Evolutionary conservation across 2,888 invertebrate genomes (phyloP).

Genomic region (Sympetrum striolatum): DNA sequence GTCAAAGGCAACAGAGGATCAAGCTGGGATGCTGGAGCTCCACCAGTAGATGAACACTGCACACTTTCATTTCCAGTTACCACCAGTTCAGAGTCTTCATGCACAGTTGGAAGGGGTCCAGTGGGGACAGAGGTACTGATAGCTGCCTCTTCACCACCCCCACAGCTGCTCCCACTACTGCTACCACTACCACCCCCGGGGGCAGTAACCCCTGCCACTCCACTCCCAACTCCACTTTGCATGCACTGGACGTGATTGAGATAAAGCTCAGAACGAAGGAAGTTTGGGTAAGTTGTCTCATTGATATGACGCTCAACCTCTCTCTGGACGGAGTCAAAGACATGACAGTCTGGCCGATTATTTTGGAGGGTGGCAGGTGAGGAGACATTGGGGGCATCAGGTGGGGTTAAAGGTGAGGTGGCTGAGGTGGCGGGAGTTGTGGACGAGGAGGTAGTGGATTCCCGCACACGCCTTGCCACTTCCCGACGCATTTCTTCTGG

Average conservation of each 20-base stretch:
- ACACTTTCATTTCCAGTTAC: conserved; percentile 51
- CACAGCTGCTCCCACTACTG: conserved; percentile 52
- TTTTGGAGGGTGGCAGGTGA: conserved; percentile 15
- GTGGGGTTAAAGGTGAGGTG: conserved; percentile 25
- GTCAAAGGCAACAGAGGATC: conserved; percentile 70
- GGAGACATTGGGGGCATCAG: neutral
- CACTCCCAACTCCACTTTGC: conserved; percentile 49
- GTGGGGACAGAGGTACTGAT: conserved; percentile 44
- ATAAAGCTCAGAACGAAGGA: conserved; percentile 91
- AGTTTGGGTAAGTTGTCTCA: conserved; percentile 88
- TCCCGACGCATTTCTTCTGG: conserved; percentile 36
- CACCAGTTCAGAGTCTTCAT: conserved; percentile 80
- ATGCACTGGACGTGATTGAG: conserved; percentile 79
- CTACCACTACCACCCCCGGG: conserved; percentile 31
- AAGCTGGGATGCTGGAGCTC: conserved; percentile 52
- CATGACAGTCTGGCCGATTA: conserved; percentile 70
- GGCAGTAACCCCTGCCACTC: neutral
- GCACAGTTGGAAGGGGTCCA: conserved; percentile 75
- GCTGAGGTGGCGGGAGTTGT: conserved; percentile 28
- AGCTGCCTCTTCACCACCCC: conserved; percentile 55
- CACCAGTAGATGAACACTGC: conserved; percentile 35
- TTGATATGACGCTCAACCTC: conserved; percentile 85
- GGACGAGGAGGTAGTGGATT: conserved; percentile 38
- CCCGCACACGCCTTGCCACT: conserved; percentile 45
- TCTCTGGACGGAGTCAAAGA: conserved; percentile 85